Conservation (phyloP, 2,888 invertebrate species). For the Euphydryas editha region DNA sequence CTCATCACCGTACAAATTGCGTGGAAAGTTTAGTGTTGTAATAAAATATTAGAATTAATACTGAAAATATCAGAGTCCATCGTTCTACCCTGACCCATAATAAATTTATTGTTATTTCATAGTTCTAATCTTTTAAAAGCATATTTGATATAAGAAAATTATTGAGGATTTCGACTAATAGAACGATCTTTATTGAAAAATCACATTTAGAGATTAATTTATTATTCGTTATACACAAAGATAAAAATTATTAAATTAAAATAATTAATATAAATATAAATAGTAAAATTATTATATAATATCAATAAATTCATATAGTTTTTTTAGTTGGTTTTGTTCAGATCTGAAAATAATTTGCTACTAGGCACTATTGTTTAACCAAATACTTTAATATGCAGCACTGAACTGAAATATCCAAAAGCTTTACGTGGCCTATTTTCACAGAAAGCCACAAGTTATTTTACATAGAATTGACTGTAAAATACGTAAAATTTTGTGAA, state of each 20-base stretch:
- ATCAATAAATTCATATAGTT: not conserved
- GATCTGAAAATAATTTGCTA: constrained; percentile 3
- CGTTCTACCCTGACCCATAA: not conserved
- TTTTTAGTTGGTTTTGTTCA: constrained; percentile 1
- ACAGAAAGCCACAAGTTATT: constrained; percentile 14
- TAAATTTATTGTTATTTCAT: not conserved
- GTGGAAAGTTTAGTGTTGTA: too few relatives aligned
- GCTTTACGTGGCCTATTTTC: constrained; percentile 17
- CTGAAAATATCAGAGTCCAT: not conserved
- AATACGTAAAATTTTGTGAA: constrained; percentile 1
- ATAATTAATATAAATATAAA: not conserved
- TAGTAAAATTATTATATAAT: not conserved
- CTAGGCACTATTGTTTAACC: constrained; percentile 4
- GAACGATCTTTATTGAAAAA: not conserved
- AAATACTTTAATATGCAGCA: constrained; percentile 16
- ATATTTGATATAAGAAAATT: not conserved
- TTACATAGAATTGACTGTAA: not conserved
- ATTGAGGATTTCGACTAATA: too few relatives aligned
- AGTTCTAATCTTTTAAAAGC: constrained; percentile 1
- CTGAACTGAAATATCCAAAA: constrained; percentile 18
- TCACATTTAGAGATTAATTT: not conserved
- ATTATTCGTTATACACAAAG: not conserved
- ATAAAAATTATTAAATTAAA: not conserved
- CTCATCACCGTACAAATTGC: too few relatives aligned
- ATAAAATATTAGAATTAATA: not conserved